Conservation (phyloP, 2,113 vertebrate species). For the Sorex fumeus region DNA sequence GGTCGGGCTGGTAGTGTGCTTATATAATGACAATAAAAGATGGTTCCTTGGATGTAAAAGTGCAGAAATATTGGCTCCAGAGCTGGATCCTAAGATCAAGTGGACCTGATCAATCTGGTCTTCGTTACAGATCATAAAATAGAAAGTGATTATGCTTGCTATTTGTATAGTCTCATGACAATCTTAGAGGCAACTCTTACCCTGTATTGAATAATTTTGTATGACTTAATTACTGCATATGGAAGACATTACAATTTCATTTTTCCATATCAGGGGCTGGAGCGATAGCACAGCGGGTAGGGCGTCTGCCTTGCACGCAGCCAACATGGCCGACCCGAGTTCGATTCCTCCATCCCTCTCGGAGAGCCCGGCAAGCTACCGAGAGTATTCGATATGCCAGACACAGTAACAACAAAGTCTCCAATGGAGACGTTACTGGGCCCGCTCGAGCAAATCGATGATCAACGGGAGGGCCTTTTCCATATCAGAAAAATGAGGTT, state of each 20-base stretch:
- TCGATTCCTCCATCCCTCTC: too few relatives aligned
- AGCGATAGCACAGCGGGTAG: too few relatives aligned
- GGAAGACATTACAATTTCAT: background rate
- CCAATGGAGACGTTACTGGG: too few relatives aligned
- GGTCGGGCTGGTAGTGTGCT: background rate
- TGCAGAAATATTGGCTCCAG: background rate
- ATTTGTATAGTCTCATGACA: background rate
- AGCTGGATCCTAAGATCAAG: background rate
- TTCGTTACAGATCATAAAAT: background rate
- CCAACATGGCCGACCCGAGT: too few relatives aligned
- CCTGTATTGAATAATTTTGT: background rate
- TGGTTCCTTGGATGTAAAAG: conserved; percentile 6
- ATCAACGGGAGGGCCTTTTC: too few relatives aligned
- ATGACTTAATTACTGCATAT: background rate
- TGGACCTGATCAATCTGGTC: background rate
- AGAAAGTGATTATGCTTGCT: background rate
- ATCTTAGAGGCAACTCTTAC: background rate
- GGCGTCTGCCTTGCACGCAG: too few relatives aligned
- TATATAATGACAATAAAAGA: background rate
- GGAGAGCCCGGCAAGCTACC: too few relatives aligned
- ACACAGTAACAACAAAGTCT: too few relatives aligned
- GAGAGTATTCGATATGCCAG: too few relatives aligned
- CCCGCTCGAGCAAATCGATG: too few relatives aligned
- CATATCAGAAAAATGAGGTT: conserved; percentile 5
- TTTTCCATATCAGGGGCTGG: conserved; percentile 42